Evolutionary conservation across 2,113 vertebrate genomes (phyloP).

Genomic region (Egretta garzetta): DNA sequence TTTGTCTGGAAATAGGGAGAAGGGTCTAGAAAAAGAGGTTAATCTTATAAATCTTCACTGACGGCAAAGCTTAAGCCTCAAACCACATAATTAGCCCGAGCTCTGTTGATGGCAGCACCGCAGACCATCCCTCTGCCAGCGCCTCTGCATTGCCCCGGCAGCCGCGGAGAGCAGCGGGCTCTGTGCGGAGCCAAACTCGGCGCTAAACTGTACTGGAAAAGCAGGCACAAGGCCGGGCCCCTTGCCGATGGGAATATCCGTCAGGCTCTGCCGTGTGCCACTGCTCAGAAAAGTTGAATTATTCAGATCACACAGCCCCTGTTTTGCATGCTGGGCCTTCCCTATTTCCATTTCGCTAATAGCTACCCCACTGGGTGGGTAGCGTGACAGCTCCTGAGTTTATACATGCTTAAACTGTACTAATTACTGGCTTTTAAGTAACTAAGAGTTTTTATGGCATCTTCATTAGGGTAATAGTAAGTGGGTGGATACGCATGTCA

Average conservation of each 20-base stretch:
- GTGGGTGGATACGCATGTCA: background rate
- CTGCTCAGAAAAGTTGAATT: background rate
- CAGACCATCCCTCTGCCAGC: accelerated
- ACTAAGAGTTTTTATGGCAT: constrained; percentile 8
- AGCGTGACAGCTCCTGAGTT: background rate
- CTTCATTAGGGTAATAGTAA: constrained; percentile 33
- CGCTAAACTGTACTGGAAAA: background rate
- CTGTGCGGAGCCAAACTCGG: background rate
- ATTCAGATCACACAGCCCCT: background rate
- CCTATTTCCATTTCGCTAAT: background rate
- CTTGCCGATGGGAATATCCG: background rate
- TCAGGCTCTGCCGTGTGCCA: background rate
- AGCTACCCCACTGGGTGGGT: background rate
- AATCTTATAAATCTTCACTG: background rate
- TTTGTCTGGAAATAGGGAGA: background rate
- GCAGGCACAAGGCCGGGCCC: accelerated
- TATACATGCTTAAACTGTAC: constrained; percentile 16
- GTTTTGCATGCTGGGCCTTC: background rate
- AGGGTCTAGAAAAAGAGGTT: background rate
- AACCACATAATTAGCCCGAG: background rate
- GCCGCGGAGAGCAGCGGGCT: background rate
- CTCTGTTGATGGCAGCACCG: accelerated
- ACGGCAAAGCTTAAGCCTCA: background rate
- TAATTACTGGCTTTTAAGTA: constrained; percentile 49
- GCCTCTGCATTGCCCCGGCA: background rate